Evolutionary conservation across 2,888 invertebrate genomes (phyloP).

Genomic region (Temnothorax unifasciatus): DNA sequence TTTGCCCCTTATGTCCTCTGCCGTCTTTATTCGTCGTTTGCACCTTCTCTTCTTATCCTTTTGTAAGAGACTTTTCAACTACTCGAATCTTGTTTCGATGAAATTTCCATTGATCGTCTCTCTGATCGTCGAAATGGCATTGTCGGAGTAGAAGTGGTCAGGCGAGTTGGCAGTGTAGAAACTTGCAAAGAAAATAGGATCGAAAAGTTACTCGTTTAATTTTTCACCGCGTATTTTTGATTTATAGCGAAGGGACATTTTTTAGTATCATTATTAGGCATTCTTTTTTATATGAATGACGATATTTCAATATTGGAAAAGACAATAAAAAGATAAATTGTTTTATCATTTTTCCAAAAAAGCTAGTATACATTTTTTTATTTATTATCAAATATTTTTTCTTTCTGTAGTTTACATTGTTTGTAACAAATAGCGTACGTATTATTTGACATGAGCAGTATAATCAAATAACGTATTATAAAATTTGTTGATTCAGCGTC

Average conservation of each 20-base stretch:
- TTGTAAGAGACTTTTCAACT: conserved; percentile 47
- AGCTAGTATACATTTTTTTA: not conserved
- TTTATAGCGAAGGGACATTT: not conserved
- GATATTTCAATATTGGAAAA: not conserved
- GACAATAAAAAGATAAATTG: not conserved
- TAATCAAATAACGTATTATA: conserved; percentile 29
- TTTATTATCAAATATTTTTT: not conserved
- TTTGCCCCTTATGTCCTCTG: conserved; percentile 36
- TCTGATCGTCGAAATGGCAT: conserved; percentile 24
- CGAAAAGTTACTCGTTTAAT: not conserved
- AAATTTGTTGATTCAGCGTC: conserved; percentile 8
- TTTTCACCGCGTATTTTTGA: conserved; percentile 5
- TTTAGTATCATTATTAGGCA: not conserved
- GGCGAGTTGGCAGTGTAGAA: conserved; percentile 16
- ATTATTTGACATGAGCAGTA: not conserved
- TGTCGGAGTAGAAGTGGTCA: conserved; percentile 13
- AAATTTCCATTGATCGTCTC: conserved; percentile 71
- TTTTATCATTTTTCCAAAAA: not conserved
- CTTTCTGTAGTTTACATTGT: not conserved
- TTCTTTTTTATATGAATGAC: not conserved
- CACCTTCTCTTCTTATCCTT: conserved; percentile 46
- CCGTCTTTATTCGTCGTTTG: conserved; percentile 51
- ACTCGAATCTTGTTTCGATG: conserved; percentile 67
- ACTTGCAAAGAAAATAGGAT: conserved; percentile 14
- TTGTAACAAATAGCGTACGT: not conserved